Evolutionary conservation across 2,888 invertebrate species (phyloP), one percentile per base, ranked within the genome.

Genomic region (Drosophila bunnanda): DNA sequence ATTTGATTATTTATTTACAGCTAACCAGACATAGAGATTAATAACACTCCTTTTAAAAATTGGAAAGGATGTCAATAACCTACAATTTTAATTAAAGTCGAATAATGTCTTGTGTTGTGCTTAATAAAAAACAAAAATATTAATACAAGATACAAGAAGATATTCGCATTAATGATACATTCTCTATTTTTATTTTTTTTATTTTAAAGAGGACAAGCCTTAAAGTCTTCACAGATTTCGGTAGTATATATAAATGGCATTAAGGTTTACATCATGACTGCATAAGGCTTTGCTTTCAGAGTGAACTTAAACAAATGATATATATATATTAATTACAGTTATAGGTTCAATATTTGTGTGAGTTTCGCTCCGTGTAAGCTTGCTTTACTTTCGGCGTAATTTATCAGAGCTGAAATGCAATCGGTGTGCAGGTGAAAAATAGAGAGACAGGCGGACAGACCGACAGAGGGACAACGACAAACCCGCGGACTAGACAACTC

Each of bases 371-470:
- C 9, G 22, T 58, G 44, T 43, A n/a, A 17, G 15, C 15, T 22
- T 64, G 62, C 64, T 60, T 54, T 44, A 50, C 38, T 68, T 68
- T 80, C 59, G 55, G 44, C 58, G 60, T 74, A 69, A 71, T 76
- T 73, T 77, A 70, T 70, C 65, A 57, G 53, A 65, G 48, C 60
- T 70, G 78, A 75, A 76, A 76, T 71, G 50, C 66, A 76, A 76
- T 76, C 59, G 43, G 48, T 75, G 61, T 72, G 79, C 84, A 85
- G 81, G 82, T 88, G 88, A 85, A 81, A 87, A 87, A 84, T 84
- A 55, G 88, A 81, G 79, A 68, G 76, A 64, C 77, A 68, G 71
- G 46, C 72, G 46, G 58, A 64, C 54, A 57, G 64, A 25, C 39
- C 32, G 55, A 68, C 59, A 50, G 43, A 30, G 20, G 22, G 34